Conservation (phyloP, 2,888 invertebrate species). For the Drepana falcataria region DNA sequence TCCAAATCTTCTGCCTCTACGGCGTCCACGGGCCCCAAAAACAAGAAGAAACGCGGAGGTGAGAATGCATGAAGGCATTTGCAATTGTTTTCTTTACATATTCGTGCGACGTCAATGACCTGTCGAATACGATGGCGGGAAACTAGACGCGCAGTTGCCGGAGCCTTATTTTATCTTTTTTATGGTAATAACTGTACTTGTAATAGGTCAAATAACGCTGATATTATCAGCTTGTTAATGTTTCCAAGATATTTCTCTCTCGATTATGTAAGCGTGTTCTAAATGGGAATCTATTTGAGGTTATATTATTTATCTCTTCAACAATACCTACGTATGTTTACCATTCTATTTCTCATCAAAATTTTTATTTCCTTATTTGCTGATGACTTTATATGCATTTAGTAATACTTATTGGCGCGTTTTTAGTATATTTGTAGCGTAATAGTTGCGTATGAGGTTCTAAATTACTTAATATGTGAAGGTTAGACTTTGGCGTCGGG, state of each 20-base stretch:
- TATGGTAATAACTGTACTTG: conserved; percentile 23
- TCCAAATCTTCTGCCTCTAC: conserved; percentile 59
- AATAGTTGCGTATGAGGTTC: neutral
- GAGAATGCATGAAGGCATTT: conserved; percentile 37
- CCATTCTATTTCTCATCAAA: conserved; percentile 9
- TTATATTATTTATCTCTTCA: conserved; percentile 15
- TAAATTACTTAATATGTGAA: too few species aligned
- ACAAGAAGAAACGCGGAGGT: conserved; percentile 75
- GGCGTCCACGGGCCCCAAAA: conserved; percentile 59
- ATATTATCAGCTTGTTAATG: conserved; percentile 6
- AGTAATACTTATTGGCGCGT: neutral
- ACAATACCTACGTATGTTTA: conserved; percentile 9
- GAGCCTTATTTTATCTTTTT: conserved; percentile 23
- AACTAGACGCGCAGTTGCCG: conserved; percentile 42
- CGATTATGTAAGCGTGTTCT: conserved; percentile 15
- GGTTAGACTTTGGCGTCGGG: too few species aligned
- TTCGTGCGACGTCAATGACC: conserved; percentile 71
- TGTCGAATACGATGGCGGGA: conserved; percentile 76
- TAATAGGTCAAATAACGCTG: conserved; percentile 6
- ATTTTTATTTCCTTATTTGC: neutral
- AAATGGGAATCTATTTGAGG: conserved; percentile 22
- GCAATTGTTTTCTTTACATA: conserved; percentile 72
- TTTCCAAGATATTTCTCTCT: conserved; percentile 17
- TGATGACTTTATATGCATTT: neutral
- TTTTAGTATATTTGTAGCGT: neutral